Conservation (phyloP, 2,113 vertebrate species). For the Puma concolor region DNA sequence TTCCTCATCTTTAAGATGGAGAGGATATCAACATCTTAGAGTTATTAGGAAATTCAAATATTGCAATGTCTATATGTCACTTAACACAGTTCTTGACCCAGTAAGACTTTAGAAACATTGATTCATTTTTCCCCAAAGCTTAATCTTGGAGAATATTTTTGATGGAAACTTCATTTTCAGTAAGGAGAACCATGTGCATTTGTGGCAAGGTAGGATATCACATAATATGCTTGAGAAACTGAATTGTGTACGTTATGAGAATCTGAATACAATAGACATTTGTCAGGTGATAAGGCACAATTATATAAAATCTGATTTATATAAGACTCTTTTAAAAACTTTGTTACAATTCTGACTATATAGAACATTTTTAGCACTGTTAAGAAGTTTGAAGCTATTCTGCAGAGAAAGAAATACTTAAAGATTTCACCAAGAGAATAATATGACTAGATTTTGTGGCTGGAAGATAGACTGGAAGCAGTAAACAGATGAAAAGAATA, state of each 20-base stretch:
- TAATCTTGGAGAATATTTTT: neutral
- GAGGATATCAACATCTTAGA: neutral
- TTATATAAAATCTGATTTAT: neutral
- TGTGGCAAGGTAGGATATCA: neutral
- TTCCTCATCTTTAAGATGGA: neutral
- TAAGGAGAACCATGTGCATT: neutral
- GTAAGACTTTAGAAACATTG: neutral
- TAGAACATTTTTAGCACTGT: neutral
- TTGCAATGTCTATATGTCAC: neutral
- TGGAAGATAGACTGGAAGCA: neutral
- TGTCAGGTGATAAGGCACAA: neutral
- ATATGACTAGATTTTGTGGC: neutral
- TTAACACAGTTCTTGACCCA: neutral
- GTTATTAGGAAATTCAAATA: conserved; percentile 24
- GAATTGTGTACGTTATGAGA: neutral
- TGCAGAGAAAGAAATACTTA: neutral
- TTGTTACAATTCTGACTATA: neutral
- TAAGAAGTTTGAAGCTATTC: neutral
- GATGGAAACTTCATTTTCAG: neutral
- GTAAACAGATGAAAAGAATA: neutral
- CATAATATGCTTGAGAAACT: neutral
- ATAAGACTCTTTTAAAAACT: neutral
- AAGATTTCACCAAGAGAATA: neutral
- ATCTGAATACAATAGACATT: neutral
- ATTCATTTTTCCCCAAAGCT: neutral